Base-by-base conservation (phyloP, 2,888 invertebrate species). In the Sisyra nigra region DNA sequence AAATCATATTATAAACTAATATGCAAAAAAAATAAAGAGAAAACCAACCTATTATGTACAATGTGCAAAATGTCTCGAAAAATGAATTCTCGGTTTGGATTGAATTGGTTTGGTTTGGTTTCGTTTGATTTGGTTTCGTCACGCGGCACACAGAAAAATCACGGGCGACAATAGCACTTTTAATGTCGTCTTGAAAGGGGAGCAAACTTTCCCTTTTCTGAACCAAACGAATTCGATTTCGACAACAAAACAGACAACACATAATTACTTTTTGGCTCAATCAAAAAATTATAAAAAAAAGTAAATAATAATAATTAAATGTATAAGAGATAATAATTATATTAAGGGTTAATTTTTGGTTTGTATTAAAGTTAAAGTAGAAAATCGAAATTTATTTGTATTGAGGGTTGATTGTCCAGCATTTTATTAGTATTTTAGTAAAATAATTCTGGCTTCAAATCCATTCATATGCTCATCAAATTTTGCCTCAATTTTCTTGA, bases 111-210 rank as follows among this genome's bases (percentile, higher is more conserved):
- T 40, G 33, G 55, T 48, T 49, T 55, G 54, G 32, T 41, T 43
- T 48, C 48, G 18, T 9, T 35, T 15, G 35, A 37, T 15, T 55
- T 62, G 62, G 67, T 67, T 29, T 37, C 14, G 39, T 29, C 68
- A 77, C 63, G 76, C 77, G 63, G 77, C 77, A 71, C 73, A 78
- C 67, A 78, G 74, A 75, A 78, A 78, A 71, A 76, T 76, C 72
- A 78, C 76, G 65, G 77, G 76, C 71, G 76, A 74, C 69, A 78
- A 69, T 67, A 78, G 71, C 66, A 76, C 71, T 74, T 76, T 76
- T 68, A 76, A 72, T 65, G 76, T 76, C 68, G 74, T 76, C 76
- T 76, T 78, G 74, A 76, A 76, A 71, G 76, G 74, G 66, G 74
- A 74, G 71, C 75, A 75, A 63, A 67, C 69, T 72, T 74, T 74